Conservation (phyloP, 2,113 vertebrate species). For the Neopipo cinnamomea region DNA sequence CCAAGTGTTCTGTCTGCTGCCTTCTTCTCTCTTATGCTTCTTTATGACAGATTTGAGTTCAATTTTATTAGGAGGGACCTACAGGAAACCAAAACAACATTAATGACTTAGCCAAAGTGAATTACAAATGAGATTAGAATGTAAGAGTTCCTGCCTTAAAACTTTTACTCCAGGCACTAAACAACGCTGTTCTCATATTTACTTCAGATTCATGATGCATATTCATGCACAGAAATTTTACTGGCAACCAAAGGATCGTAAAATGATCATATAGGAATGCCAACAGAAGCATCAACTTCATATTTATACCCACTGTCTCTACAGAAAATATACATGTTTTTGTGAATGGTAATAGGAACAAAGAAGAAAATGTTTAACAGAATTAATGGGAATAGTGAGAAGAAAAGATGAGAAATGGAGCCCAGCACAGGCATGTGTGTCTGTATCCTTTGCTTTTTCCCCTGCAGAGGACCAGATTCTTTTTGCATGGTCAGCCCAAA, state of each 20-base stretch:
- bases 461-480: background rate
- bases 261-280: background rate
- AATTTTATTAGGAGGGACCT: background rate
- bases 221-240: background rate
- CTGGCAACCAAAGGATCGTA: background rate
- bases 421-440: background rate
- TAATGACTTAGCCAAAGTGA: background rate
- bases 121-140: background rate
- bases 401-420: background rate
- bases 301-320: background rate
- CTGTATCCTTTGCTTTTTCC: background rate
- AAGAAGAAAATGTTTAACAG: background rate
- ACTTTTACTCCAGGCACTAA: background rate
- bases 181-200: background rate
- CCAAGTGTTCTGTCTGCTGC: background rate
- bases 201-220: background rate
- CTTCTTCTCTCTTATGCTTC: background rate
- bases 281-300: background rate
- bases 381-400: background rate
- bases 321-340: background rate
- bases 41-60: background rate
- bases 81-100: background rate
- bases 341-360: background rate
- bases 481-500: background rate
- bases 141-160: background rate